Percentiles rank a stretch among this genome's conserved stretches.
Conservation (phyloP, 2,113 vertebrate species). For the Chitala chitala region DNA sequence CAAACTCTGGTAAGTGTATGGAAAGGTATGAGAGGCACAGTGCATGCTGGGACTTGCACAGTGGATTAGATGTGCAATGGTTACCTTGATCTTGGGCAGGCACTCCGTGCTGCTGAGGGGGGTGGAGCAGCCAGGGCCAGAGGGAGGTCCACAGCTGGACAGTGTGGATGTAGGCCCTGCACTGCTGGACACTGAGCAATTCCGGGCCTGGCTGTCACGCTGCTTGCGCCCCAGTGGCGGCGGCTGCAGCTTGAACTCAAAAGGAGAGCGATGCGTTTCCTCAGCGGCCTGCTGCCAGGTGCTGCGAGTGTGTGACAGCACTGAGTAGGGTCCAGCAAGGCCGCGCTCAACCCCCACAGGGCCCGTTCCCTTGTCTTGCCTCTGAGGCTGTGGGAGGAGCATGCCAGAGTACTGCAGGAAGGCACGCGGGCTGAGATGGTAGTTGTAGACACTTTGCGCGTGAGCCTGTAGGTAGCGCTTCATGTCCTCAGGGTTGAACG, state of each 20-base stretch:
- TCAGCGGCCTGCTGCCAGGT: constrained; percentile 54
- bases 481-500: constrained; percentile 90
- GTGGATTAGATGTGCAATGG: constrained; percentile 11
- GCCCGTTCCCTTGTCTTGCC: constrained; percentile 58
- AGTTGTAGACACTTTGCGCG: constrained; percentile 88
- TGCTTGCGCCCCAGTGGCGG: constrained; percentile 79
- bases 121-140: constrained; percentile 26
- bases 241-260: constrained; percentile 89
- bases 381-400: constrained; percentile 81
- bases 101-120: constrained; percentile 28
- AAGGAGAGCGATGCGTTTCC: constrained; percentile 64
- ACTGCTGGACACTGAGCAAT: background rate
- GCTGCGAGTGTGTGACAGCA: constrained; percentile 35
- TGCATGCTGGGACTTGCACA: background rate
- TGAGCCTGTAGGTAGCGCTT: constrained; percentile 90
- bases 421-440: constrained; percentile 86
- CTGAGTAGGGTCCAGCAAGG: constrained; percentile 41
- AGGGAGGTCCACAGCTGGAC: no score
- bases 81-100: constrained; percentile 77
- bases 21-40: background rate
- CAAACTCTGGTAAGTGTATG: no score
- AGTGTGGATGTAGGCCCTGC: constrained; percentile 27
- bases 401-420: constrained; percentile 88
- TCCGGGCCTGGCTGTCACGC: constrained; percentile 55
- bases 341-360: constrained; percentile 45